Base-by-base conservation (phyloP, 2,888 invertebrate genomes). In the Proisotoma minuta region DNA sequence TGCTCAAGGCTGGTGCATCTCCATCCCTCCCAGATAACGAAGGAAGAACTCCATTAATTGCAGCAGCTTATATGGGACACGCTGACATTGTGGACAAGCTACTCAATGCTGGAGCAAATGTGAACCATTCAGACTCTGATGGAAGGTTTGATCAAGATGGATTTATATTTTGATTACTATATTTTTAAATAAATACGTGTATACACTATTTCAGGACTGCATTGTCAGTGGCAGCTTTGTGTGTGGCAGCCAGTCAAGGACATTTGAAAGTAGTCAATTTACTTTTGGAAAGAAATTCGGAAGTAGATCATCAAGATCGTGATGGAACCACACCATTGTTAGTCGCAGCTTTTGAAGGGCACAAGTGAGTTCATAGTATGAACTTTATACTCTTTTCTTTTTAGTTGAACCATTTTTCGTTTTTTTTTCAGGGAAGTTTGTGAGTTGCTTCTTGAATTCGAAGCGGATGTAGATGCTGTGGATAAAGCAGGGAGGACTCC, bases 51-150 rank as follows among this genome's bases (percentile, higher is more conserved):
- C 92, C 96, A 0, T 82, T 96, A 48, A 89, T 96, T 69, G 96
- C 96, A 0, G 94, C 95, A 20, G 93, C 95, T 0, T 96, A 95
- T 79, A 96, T 95, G 95, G 92, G 93, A 0, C 93, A 94, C 78
- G 87, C 87, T n/a, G 90, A 91, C 75, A 92, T 93, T 66, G 92
- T 93, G 26, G 85, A 88, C 65, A 87, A 87, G 68, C 79, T 94
- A 47, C 79, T 94, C 10, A 88, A 89, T 73, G 87, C 85, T 63
- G 89, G 89, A 1, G 93, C 92, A 0, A 82, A 86, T 74, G 86
- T 91, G 23, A 88, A 93, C 77, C 91, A 91, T 74, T 85, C 90
- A 0, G 93, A 93, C 75, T 85, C 88, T 62, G 92, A 92, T 75
- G 91, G 91, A 43, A 84, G 91, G 70, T 73, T n/a, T 56, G 27